Evolutionary conservation across 2,888 invertebrate species (phyloP).

Genomic region (Heliconius ismenius): DNA sequence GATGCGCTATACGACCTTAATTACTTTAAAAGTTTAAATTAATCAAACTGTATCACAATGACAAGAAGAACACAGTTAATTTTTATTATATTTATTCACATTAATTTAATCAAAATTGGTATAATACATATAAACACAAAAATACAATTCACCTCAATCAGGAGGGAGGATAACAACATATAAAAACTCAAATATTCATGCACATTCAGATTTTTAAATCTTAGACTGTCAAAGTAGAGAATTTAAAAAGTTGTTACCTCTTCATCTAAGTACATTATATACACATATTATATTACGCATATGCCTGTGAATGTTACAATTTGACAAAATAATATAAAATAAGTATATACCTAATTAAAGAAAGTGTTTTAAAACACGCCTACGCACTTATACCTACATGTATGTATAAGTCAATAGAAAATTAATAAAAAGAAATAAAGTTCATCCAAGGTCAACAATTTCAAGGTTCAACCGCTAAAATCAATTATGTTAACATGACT

Average conservation of each 20-base stretch:
- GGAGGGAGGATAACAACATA: neutral
- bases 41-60: neutral
- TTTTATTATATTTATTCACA: constrained; percentile 11
- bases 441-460: constrained; percentile 19
- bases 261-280: neutral
- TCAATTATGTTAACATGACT: constrained; percentile 4
- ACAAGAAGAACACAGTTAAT: neutral
- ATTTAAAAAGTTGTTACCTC: neutral
- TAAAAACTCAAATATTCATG: constrained; percentile 15
- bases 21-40: too few relatives aligned
- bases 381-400: neutral
- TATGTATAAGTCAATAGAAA: constrained; percentile 23
- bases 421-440: constrained; percentile 34
- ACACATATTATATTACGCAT: neutral
- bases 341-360: neutral
- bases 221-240: neutral
- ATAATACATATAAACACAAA: constrained; percentile 1
- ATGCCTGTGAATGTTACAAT: neutral
- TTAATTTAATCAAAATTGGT: neutral
- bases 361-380: neutral
- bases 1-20: too few relatives aligned
- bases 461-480: constrained; percentile 25
- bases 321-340: neutral
- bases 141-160: constrained; percentile 12
- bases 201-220: neutral